Evolutionary conservation across 1,140 invertebrate species (phyloP).

Genomic region (Cecropterus lyciades): DNA sequence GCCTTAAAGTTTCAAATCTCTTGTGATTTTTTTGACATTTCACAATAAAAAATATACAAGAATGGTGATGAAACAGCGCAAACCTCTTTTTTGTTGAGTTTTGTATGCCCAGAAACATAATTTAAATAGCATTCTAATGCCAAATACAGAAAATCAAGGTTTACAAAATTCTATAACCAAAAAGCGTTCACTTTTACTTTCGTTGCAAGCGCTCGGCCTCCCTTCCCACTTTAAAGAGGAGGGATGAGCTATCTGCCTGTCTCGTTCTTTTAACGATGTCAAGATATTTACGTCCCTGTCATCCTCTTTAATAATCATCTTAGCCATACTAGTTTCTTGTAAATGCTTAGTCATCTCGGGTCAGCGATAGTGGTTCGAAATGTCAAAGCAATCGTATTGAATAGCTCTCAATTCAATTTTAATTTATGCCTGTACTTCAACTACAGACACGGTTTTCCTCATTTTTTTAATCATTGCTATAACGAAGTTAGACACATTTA

Average conservation of each 20-base stretch:
- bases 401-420: conserved; percentile 50
- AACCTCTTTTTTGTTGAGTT: conserved; percentile 9
- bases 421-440: conserved; percentile 30
- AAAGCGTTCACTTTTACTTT: conserved; percentile 75
- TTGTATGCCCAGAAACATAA: conserved; percentile 12
- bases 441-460: too few species aligned
- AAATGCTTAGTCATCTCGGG: conserved; percentile 69
- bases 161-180: conserved; percentile 43
- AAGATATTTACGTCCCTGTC: conserved; percentile 40
- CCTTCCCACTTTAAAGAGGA: conserved; percentile 60
- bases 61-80: conserved; percentile 2
- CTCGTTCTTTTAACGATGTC: conserved; percentile 39
- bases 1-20: background rate
- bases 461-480: background rate
- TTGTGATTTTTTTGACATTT: background rate
- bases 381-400: conserved; percentile 64
- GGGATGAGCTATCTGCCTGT: conserved; percentile 42
- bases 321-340: conserved; percentile 64
- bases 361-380: conserved; percentile 67
- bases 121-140: conserved; percentile 5
- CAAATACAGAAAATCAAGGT: conserved; percentile 47
- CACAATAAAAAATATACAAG: background rate
- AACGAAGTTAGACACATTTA: background rate
- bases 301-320: conserved; percentile 53
- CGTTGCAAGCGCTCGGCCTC: conserved; percentile 56